Base-by-base conservation (phyloP, 2,113 vertebrate species). In the Gallinago paraguaiae region DNA sequence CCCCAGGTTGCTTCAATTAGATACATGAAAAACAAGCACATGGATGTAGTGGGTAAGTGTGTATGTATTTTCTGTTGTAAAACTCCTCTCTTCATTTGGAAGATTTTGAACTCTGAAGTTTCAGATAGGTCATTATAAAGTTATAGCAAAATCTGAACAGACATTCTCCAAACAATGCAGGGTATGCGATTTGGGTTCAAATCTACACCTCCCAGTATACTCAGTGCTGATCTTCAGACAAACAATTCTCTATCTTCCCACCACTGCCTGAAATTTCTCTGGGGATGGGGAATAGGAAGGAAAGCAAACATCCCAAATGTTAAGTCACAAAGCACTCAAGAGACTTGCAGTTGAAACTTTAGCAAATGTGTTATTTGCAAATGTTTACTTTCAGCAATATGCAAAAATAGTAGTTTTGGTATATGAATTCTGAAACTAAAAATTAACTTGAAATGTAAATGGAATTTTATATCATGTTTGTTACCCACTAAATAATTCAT, bases 401-500 rank as follows among this genome's bases (percentile, higher is more conserved):
- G 93, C 64, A 87, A 93, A 96, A 96, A 82, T 68, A 91, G 16
- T 92, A 91, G 22, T 33, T 86, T 86, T 78, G 37, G 7, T 70
- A 53, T 71, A 77, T 33, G 50, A 51, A 81, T 88, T 94, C 65
- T 70, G 64, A 95, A 89, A 87, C n/a, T 82, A 92, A 97, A 96
- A 95, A 90, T n/a, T 64, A 63, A 95, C 92, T 93, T 63, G 85
- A 92, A 88, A 86, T 91, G 65, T 90, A 98, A 97, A 98, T 98
- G 96, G 97, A 97, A 98, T 98, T 97, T 97, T 97, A 97, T 95
- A 98, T 97, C 81, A 88, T 98, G 96, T 98, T 98, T 98, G 96
- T 98, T 93, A 98, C 98, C 97, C 87, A 63, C 92, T 98, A 97
- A 98, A 98, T 98, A 98, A 98, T 98, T 98, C 96, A 98, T 95